Conservation (phyloP, 2,113 vertebrate genomes). For the Macquaria australasica region DNA sequence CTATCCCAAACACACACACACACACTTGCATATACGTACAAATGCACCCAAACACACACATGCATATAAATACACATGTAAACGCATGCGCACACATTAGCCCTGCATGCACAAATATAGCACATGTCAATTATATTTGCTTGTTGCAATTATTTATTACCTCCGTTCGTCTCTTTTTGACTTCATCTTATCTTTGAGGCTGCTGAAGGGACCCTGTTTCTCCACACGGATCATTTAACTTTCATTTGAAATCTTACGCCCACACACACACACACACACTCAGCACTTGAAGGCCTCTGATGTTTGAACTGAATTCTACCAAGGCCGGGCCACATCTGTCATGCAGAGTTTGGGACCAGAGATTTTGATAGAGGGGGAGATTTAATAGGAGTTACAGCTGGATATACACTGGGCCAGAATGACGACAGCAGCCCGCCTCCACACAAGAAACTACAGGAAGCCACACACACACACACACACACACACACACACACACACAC, state of each 20-base stretch:
- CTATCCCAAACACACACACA: slow-evolving; percentile 60
- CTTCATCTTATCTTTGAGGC: slow-evolving; percentile 42
- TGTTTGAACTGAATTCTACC: slow-evolving; percentile 31
- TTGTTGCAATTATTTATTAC: slow-evolving; percentile 39
- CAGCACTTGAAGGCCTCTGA: slow-evolving; percentile 28
- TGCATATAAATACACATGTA: slow-evolving; percentile 24
- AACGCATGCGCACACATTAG: background rate
- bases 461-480: slow-evolving; percentile 1
- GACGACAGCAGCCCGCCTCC: background rate
- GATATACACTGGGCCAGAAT: slow-evolving; percentile 13
- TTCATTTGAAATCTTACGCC: slow-evolving; percentile 50
- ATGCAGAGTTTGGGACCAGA: slow-evolving; percentile 25
- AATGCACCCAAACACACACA: slow-evolving; percentile 1
- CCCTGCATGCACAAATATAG: slow-evolving; percentile 26
- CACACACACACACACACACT: background rate
- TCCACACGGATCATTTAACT: slow-evolving; percentile 65
- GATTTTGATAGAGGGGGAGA: slow-evolving; percentile 24
- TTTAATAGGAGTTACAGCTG: slow-evolving; percentile 47
- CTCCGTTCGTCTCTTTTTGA: slow-evolving; percentile 21
- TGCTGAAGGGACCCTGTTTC: slow-evolving; percentile 32
- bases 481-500: slow-evolving; percentile 42
- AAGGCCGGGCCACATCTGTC: slow-evolving; percentile 33
- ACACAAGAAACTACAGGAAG: slow-evolving; percentile 12
- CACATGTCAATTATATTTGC: slow-evolving; percentile 24
- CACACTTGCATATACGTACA: slow-evolving; percentile 11